phyloP scores from a whole-genome alignment of 2,888 invertebrate species.

The Serrognathus titanus region DNA sequence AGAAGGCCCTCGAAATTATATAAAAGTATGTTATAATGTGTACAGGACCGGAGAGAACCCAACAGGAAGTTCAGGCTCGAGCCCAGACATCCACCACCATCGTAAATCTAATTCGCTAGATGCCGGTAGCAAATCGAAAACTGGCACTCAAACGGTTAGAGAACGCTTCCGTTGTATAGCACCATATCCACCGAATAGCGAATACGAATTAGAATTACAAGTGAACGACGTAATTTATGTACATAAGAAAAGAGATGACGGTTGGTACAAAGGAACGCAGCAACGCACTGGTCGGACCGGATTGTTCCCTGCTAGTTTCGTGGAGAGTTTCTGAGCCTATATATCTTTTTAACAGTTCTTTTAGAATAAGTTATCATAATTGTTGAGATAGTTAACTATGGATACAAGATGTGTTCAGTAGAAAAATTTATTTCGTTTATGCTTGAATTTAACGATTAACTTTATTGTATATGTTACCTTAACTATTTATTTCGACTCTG shows the following conservation, averaged over 20 bases:
- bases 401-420: too few species aligned
- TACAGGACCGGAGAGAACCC: conserved; percentile 37
- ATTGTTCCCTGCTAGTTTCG: conserved; percentile 93
- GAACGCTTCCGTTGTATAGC: conserved; percentile 83
- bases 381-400: too few species aligned
- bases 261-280: conserved; percentile 93
- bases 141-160: conserved; percentile 42
- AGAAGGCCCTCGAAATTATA: not conserved
- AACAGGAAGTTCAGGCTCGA: conserved; percentile 42
- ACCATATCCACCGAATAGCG: conserved; percentile 92
- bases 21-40: conserved; percentile 5
- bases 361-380: not conserved
- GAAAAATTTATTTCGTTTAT: too few species aligned
- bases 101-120: conserved; percentile 83
- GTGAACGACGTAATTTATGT: conserved; percentile 90
- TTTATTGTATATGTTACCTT: too few species aligned
- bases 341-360: not conserved
- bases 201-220: conserved; percentile 85
- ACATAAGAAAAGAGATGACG: conserved; percentile 88
- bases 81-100: conserved; percentile 54
- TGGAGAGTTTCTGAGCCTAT: conserved; percentile 52
- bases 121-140: conserved; percentile 52
- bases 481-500: too few species aligned
- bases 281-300: conserved; percentile 88
- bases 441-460: too few species aligned